Conservation (phyloP, 2,797 vertebrate species). For the Garrulus glandarius region DNA sequence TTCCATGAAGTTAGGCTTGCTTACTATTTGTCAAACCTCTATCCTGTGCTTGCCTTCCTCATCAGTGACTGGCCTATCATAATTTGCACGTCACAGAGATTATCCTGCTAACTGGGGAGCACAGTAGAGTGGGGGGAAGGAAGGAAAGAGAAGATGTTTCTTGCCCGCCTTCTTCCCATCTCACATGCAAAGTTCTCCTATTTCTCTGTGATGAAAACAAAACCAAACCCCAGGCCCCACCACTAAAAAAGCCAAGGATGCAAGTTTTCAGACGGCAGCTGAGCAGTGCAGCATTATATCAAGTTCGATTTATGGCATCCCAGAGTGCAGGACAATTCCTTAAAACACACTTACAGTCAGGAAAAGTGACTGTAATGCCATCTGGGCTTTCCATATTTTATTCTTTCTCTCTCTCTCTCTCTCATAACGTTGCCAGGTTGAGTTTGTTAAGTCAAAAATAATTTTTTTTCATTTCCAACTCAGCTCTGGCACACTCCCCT, state of each 20-base stretch:
- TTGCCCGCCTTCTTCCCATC: neutral
- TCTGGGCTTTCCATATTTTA: conserved; percentile 52
- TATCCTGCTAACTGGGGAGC: neutral
- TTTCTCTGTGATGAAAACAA: neutral
- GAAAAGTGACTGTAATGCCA: conserved; percentile 27
- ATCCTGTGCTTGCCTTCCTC: neutral
- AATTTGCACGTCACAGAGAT: neutral
- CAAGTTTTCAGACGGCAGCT: neutral
- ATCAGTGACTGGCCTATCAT: neutral
- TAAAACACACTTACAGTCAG: conserved; percentile 24
- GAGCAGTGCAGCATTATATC: neutral
- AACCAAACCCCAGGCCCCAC: neutral
- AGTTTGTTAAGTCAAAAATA: conserved; percentile 37
- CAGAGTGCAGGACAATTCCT: conserved; percentile 34
- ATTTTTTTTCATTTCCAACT: neutral
- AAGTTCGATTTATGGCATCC: conserved; percentile 15
- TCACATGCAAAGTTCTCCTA: neutral
- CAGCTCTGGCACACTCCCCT: neutral
- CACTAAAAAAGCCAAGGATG: neutral
- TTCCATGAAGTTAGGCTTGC: neutral
- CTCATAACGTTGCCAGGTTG: neutral
- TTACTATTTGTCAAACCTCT: neutral
- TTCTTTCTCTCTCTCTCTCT: neutral
- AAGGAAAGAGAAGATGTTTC: neutral
- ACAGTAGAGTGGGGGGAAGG: neutral